These are phyloP conservation scores for Heliconius eleuchia DNA, from an alignment of 1,140 invertebrate species.

Conservation along the genomic window DNA sequence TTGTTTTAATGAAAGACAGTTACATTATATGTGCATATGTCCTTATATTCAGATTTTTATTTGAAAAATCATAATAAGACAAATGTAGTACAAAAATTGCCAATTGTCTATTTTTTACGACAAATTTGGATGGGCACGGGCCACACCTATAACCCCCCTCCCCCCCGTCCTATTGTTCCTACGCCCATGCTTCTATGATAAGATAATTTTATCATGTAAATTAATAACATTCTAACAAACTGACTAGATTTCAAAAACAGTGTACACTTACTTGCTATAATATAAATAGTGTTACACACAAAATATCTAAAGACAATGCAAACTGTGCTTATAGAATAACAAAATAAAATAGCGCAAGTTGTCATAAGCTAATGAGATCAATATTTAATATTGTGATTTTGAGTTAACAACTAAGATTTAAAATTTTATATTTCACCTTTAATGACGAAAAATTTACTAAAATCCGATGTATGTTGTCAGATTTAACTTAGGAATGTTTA, in stretches of 20 bases:
- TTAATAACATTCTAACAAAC: slow-evolving; percentile 13
- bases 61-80: too few relatives aligned
- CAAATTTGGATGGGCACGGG: too few relatives aligned
- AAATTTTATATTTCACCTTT: not conserved
- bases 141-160: too few relatives aligned
- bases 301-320: slow-evolving; percentile 44
- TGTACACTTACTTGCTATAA: slow-evolving; percentile 7
- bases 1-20: too few relatives aligned
- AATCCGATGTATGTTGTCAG: not conserved
- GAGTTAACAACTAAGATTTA: not conserved
- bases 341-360: not conserved
- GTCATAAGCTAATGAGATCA: not conserved
- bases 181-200: not conserved
- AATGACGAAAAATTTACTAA: not conserved
- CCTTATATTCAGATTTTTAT: too few relatives aligned
- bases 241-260: slow-evolving; percentile 41
- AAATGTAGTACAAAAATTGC: too few relatives aligned
- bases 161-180: fast-evolving
- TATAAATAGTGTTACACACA: slow-evolving; percentile 42
- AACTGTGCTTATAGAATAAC: slow-evolving; percentile 37
- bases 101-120: too few relatives aligned
- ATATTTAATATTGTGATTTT: not conserved
- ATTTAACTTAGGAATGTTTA: not conserved
- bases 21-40: too few relatives aligned
- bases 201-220: not conserved